Conservation (phyloP, 2,888 invertebrate genomes). For the Caenorhabditis wallacei region DNA sequence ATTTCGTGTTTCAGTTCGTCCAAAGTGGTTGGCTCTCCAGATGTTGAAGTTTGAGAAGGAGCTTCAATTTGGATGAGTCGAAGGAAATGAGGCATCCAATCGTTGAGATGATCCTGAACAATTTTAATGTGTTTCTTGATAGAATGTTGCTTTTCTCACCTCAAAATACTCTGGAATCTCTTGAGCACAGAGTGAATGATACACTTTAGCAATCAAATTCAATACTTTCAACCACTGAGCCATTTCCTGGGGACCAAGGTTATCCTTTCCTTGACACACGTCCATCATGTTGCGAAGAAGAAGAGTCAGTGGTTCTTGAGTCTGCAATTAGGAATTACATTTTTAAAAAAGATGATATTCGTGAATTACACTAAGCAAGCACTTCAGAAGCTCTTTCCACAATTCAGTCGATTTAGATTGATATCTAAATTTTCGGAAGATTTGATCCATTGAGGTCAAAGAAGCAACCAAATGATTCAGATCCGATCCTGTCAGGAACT, state of each 20-base stretch:
- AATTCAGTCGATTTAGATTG: constrained; percentile 96
- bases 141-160: too few relatives aligned
- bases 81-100: constrained; percentile 95
- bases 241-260: constrained; percentile 54
- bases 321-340: constrained; percentile 82
- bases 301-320: constrained; percentile 95
- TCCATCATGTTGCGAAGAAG: constrained; percentile 88
- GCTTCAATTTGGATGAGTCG: constrained; percentile 87
- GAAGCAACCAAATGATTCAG: constrained; percentile 96
- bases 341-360: not conserved
- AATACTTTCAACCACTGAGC: constrained; percentile 70
- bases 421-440: constrained; percentile 92
- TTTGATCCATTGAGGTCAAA: constrained; percentile 94
- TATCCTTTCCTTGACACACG: constrained; percentile 55
- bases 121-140: too few relatives aligned
- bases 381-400: constrained; percentile 94
- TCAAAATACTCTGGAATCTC: constrained; percentile 99
- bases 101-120: constrained; percentile 91
- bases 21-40: constrained; percentile 77
- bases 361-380: constrained; percentile 68
- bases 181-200: constrained; percentile 97
- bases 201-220: constrained; percentile 85
- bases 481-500: constrained; percentile 87
- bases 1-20: constrained; percentile 87
- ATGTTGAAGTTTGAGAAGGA: constrained; percentile 59